Base-by-base conservation (phyloP, 2,888 invertebrate genomes). In the Camptogramma bilineatum region DNA sequence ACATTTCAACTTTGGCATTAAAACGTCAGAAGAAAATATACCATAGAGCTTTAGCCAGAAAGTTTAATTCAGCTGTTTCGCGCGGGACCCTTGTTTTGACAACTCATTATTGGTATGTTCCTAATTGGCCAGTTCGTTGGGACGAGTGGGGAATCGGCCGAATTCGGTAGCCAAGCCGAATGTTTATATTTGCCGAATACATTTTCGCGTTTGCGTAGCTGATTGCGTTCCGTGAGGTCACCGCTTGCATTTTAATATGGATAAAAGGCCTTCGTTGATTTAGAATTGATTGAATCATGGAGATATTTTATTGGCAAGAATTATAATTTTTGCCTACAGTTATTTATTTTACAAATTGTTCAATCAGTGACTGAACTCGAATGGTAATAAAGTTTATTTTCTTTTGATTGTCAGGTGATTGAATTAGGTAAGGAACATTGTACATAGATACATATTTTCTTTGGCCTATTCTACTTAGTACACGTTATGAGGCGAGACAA, bases 1-100 rank as follows among this genome's bases (percentile, higher is more conserved):
- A 86, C 87, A 86, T 86, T 88, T 86, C 89, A 89, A 91, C 90
- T 91, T 90, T 83, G 83, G 85, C 83, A 86, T 91, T 85, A 85
- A 86, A 85, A 76, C 62, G 19, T 39, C 13, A 24, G 44, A 51
- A 71, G 34, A 83, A 80, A 78, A 63, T 78, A 59, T 62, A 77
- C 78, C 77, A 77, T 86, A 80, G 66, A 3, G 0, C 17, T 39
- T 5, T 24, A 1, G 56, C 2, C 24, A 69, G 79, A 88, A 77
- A 77, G 75, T 68, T 71, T 62, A 71, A 65, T 64, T 61, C 50
- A 52, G 53, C 31, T 54, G 67, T 62, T 57, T 68, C 68, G 69
- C 73, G 69, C 70, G 73, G 75, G 81, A 75, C 85, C 84, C 85
- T 87, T 92, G 90, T 92, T 91, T 91, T 91, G 89, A 91, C 87